Evolutionary conservation across 30 jellyfish, hydroid and myxozoan species (phyloP).

Genomic region (Catostylus mosaicus): DNA sequence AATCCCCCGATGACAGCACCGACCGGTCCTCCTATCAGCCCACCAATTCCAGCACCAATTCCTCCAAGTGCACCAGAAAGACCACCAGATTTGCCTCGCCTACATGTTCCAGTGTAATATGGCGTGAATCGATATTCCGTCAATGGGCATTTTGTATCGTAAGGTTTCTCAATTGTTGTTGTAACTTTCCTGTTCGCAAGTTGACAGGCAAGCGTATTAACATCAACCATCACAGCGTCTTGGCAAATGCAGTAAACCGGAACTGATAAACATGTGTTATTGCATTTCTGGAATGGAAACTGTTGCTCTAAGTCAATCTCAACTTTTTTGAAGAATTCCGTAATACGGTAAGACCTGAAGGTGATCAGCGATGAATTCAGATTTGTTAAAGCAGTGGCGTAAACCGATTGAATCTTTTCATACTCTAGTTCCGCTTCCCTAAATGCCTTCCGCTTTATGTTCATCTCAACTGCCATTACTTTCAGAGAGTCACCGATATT

Average conservation of each 20-base stretch:
- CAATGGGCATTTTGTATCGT: constrained; percentile 21
- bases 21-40: constrained; percentile 32
- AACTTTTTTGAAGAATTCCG: constrained; percentile 33
- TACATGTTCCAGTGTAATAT: constrained; percentile 69
- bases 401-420: neutral
- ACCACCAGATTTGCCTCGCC: constrained; percentile 26
- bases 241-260: constrained; percentile 71
- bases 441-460: neutral
- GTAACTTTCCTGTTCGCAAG: constrained; percentile 12
- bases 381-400: neutral
- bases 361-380: constrained; percentile 22
- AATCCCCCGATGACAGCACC: constrained; percentile 60
- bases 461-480: neutral
- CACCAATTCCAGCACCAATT: constrained; percentile 65
- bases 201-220: constrained; percentile 46
- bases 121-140: constrained; percentile 65
- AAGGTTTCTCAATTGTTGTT: constrained; percentile 46
- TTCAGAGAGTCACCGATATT: neutral
- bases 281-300: constrained; percentile 28
- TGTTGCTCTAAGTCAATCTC: constrained; percentile 25
- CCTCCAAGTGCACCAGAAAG: constrained; percentile 56
- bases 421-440: constrained; percentile 2
- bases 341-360: constrained; percentile 56
- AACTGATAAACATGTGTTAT: constrained; percentile 33
- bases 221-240: constrained; percentile 46